Conservation (phyloP, 1,140 invertebrate genomes). For the Wasmannia auropunctata region DNA sequence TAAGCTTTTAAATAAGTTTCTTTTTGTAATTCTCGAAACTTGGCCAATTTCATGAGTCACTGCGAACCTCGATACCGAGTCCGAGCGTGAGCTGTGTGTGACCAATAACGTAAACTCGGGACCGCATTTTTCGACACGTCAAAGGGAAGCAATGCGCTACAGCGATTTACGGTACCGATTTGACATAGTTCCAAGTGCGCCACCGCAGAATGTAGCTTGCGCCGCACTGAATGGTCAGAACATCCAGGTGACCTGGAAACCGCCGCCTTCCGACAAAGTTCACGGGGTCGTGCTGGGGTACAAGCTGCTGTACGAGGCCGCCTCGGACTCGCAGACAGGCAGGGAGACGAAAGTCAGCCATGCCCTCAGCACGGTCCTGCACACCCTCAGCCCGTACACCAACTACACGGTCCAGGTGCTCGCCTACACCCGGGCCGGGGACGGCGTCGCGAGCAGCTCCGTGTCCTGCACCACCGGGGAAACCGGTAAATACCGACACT, state of each 20-base stretch:
- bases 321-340: slow-evolving; percentile 80
- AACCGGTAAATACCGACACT: slow-evolving; percentile 84
- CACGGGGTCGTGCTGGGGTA: slow-evolving; percentile 93
- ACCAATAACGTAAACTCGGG: slow-evolving; percentile 15
- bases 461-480: slow-evolving; percentile 91
- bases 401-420: slow-evolving; percentile 93
- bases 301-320: slow-evolving; percentile 90
- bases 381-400: slow-evolving; percentile 89
- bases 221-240: slow-evolving; percentile 89
- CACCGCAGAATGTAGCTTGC: slow-evolving; percentile 89
- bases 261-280: slow-evolving; percentile 88
- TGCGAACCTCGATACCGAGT: neutral
- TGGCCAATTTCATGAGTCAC: neutral
- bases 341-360: slow-evolving; percentile 87
- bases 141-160: neutral
- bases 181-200: slow-evolving; percentile 88
- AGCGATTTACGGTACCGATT: slow-evolving; percentile 59
- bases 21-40: neutral
- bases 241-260: slow-evolving; percentile 91
- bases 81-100: neutral
- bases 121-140: neutral
- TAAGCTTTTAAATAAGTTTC: neutral
- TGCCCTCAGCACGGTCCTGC: slow-evolving; percentile 86
- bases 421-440: slow-evolving; percentile 91
- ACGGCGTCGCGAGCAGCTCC: slow-evolving; percentile 89